phyloP scores from a whole-genome alignment of 2,113 vertebrate species.

The Neolamprologus longior region DNA sequence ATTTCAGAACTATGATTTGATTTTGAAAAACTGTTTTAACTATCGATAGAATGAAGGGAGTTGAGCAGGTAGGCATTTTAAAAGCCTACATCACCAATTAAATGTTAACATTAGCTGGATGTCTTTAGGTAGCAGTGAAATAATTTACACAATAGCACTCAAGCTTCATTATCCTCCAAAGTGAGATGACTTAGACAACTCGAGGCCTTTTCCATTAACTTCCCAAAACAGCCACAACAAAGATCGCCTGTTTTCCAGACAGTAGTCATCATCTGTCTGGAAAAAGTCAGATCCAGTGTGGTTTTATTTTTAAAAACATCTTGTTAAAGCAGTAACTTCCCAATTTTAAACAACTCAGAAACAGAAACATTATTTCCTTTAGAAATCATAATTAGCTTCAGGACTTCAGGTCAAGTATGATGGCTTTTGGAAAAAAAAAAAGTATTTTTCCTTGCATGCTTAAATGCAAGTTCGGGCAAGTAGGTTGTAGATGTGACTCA shows the following conservation, averaged over 20 bases:
- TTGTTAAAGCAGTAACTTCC: neutral
- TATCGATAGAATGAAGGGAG: neutral
- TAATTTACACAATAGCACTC: neutral
- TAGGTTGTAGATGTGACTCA: neutral
- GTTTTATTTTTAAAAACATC: neutral
- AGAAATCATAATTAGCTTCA: neutral
- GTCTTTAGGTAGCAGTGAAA: neutral
- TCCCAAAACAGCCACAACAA: neutral
- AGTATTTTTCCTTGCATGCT: rapidly evolving
- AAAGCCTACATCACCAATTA: neutral
- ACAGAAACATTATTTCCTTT: neutral
- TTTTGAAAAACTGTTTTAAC: neutral
- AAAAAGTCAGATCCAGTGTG: neutral
- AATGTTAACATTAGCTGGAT: neutral
- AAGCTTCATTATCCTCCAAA: neutral
- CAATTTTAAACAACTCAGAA: neutral
- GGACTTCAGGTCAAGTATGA: neutral
- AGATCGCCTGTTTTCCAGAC: neutral
- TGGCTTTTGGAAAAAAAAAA: rapidly evolving
- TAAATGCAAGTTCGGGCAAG: neutral
- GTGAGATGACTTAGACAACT: neutral
- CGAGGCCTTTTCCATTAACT: rapidly evolving
- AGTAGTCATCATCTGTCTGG: neutral
- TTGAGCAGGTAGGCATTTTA: neutral
- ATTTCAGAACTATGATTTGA: neutral